Evolutionary conservation across 2,113 vertebrate genomes (phyloP).

Genomic region (Malaclemys terrapin): DNA sequence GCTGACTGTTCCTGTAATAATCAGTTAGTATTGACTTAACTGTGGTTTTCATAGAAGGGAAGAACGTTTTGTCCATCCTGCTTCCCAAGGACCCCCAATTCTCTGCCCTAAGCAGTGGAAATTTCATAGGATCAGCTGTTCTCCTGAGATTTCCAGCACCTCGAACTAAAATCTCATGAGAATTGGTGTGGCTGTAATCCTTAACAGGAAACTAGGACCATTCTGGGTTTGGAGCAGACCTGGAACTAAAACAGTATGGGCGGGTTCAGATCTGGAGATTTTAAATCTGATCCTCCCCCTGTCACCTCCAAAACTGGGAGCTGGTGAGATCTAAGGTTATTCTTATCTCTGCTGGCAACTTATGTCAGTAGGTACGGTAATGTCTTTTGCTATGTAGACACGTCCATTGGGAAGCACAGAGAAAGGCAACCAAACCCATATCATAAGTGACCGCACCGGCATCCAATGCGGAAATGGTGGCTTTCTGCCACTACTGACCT

Average conservation of each 20-base stretch:
- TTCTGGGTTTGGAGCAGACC: not conserved
- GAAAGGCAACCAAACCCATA: too few relatives aligned
- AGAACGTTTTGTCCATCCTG: slow-evolving; percentile 11
- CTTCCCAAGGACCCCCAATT: not conserved
- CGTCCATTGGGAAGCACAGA: not conserved
- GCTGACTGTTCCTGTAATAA: slow-evolving; percentile 31
- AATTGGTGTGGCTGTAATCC: not conserved
- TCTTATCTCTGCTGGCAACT: not conserved
- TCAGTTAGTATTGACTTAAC: slow-evolving; percentile 37
- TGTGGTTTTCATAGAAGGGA: slow-evolving; percentile 3
- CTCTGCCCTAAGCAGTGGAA: not conserved
- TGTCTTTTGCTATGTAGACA: not conserved
- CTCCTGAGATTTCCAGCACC: too few relatives aligned
- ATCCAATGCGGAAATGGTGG: not conserved
- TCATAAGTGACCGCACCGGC: not conserved
- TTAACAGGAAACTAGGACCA: not conserved
- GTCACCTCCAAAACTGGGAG: not conserved
- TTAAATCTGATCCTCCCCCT: not conserved
- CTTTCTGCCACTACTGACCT: fast-evolving
- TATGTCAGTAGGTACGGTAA: not conserved
- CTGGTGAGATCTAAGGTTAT: not conserved
- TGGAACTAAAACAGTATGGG: not conserved
- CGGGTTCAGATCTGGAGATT: not conserved
- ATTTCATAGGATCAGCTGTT: not conserved
- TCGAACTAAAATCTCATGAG: not conserved